Base-by-base conservation (phyloP, 2,797 vertebrate genomes). In the Falco concolor region DNA sequence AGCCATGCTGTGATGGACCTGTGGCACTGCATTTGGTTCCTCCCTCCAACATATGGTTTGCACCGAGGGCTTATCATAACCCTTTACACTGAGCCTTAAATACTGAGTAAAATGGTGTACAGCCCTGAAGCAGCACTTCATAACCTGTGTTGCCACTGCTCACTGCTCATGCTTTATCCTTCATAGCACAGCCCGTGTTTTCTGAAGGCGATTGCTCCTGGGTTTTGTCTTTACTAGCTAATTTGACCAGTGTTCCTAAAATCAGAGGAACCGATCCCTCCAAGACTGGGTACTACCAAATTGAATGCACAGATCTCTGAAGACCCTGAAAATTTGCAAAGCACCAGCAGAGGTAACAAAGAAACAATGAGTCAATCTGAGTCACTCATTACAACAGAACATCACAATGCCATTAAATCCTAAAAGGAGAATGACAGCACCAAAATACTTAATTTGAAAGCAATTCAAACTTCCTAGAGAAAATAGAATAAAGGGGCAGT, bases 361-460 rank as follows among this genome's bases (percentile, higher is more conserved):
- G 77, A 68, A 84, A 72, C 21, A 53, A 79, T 77, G 91, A 85
- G 56, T 92, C 81, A 82, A 13, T 23, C 13, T 36, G 87, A 89
- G 79, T 90, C 84, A 94, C 22, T 38, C 50, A n/a, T 59, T 77
- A 75, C 65, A 92, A 54, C 56, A 94, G 50, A 81, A 61, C 20
- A 38, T 63, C 64, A 73, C 84, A 89, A 36, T 0, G 2, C 28
- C 40, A 67, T 74, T 76, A 90, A 90, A 82, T 45, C 63, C 67
- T 38, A 45, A 75, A 32, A 57, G 8, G 75, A 75, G 27, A 78
- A 22, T 19, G 36, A 68, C 65, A 91, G 56, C 13, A 1, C 24
- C 38, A 54, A 91, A 91, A 86, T 40, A 67, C 28, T 84, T 73
- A 12, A 84, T 77, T 76, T 89, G 84, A 94, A 85, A 84, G 70